Conservation (phyloP, 2,113 vertebrate species). For the Callipepla californica region DNA sequence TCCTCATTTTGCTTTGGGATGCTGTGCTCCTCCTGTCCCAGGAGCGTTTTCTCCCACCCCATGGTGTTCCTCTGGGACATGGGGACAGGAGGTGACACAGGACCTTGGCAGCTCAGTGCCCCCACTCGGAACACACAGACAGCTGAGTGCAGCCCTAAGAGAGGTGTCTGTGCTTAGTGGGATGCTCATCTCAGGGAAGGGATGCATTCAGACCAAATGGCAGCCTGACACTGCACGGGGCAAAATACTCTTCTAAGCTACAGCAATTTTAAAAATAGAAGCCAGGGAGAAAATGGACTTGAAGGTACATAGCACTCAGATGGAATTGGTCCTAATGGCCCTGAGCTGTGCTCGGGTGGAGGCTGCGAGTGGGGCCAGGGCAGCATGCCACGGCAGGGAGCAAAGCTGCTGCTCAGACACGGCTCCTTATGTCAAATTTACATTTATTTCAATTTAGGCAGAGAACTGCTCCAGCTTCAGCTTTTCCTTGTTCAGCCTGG, state of each 20-base stretch:
- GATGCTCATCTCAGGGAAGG: not conserved
- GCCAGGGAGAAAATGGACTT: constrained; percentile 22
- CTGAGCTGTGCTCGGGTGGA: not conserved
- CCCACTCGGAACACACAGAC: not conserved
- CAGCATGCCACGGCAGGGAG: not conserved
- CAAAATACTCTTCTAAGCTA: not conserved
- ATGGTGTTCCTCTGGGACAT: not conserved
- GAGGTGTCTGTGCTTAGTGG: not conserved
- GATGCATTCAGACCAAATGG: not conserved
- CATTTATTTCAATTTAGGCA: not conserved
- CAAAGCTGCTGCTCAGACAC: not conserved
- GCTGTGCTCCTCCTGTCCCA: not conserved
- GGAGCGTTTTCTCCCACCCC: accelerated
- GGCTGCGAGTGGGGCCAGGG: not conserved
- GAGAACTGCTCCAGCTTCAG: not conserved
- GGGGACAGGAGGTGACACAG: accelerated
- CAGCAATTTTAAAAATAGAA: constrained; percentile 31
- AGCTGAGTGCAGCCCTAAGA: not conserved
- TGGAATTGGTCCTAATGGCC: constrained; percentile 3
- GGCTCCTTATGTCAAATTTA: not conserved
- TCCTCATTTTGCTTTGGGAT: not conserved
- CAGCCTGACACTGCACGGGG: constrained; percentile 2
- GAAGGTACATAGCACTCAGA: constrained; percentile 2
- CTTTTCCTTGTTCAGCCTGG: not conserved
- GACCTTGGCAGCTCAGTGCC: not conserved